Evolutionary conservation across 92 coral and sea anemone genomes (phyloP).

Genomic region (Siderastrea siderea): DNA sequence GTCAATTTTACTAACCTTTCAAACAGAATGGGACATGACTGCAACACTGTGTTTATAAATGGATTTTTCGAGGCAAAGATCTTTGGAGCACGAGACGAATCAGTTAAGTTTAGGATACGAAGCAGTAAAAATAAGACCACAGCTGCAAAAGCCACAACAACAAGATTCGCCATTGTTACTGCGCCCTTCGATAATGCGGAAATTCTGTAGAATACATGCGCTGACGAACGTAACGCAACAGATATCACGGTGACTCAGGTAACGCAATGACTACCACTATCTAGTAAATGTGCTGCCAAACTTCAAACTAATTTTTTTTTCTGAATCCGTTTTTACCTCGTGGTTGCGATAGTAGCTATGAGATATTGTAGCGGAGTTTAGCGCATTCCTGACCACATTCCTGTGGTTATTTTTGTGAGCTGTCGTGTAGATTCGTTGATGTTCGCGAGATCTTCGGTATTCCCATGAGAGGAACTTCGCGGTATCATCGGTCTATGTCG

Average conservation of each 20-base stretch:
- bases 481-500: too few species aligned
- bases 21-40: conserved; percentile 87
- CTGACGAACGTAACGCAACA: background rate
- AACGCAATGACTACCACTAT: too few species aligned
- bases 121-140: conserved; percentile 69
- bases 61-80: conserved; percentile 66
- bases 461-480: too few species aligned
- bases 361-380: too few species aligned
- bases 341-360: too few species aligned
- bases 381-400: too few species aligned
- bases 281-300: too few species aligned
- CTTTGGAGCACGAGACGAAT: conserved; percentile 72
- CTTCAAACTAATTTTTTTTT: too few species aligned
- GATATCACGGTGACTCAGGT: background rate
- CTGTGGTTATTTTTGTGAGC: too few species aligned
- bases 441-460: too few species aligned
- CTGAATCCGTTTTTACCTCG: too few species aligned
- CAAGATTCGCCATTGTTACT: conserved; percentile 24
- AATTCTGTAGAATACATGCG: conserved; percentile 26
- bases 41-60: conserved; percentile 73
- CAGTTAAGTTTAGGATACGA: conserved; percentile 84
- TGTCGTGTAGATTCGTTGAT: too few species aligned
- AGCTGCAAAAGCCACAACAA: conserved; percentile 61
- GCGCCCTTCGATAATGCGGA: conserved; percentile 16
- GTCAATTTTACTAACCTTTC: conserved; percentile 69